A percentile compares a stretch with the other conserved stretches of the same genome.
These are phyloP conservation scores for Anguilla anguilla DNA, from an alignment of 2,797 vertebrate species.

Conservation along the genomic window DNA sequence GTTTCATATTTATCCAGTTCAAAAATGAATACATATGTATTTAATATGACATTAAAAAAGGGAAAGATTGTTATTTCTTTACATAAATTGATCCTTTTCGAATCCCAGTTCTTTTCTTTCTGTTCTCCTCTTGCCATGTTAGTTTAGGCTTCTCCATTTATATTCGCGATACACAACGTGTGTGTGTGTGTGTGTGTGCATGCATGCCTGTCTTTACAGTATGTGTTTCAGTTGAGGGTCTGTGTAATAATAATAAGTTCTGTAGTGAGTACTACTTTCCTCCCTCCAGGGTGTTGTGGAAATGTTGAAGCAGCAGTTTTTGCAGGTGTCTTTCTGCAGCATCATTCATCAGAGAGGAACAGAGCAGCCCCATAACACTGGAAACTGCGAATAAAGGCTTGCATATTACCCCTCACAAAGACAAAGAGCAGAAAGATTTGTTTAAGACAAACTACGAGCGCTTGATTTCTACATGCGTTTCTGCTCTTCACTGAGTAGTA, in stretches of 20 bases:
- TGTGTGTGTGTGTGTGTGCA: constrained; percentile 14
- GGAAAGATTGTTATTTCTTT: neutral
- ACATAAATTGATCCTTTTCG: neutral
- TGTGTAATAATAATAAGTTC: neutral
- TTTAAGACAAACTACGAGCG: neutral
- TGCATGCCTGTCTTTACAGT: neutral
- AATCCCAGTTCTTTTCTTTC: too few relatives aligned
- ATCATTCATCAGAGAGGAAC: constrained; percentile 11
- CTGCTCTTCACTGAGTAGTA: too few relatives aligned
- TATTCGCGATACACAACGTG: neutral
- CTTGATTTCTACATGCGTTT: neutral
- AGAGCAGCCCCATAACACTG: constrained; percentile 7
- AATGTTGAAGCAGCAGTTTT: constrained; percentile 19
- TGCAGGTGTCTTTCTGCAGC: constrained; percentile 12
- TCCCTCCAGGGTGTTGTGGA: constrained; percentile 6
- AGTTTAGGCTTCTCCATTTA: neutral
- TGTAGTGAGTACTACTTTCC: neutral
- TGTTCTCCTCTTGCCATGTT: neutral
- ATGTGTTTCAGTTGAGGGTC: neutral
- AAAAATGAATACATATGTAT: too few relatives aligned
- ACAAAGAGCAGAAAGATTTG: neutral
- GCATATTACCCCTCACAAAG: neutral
- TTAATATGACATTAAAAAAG: neutral
- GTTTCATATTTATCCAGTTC: neutral
- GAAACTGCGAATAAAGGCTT: neutral